phyloP scores from a whole-genome alignment of 2,888 invertebrate genomes.

The Rapana venosa region DNA sequence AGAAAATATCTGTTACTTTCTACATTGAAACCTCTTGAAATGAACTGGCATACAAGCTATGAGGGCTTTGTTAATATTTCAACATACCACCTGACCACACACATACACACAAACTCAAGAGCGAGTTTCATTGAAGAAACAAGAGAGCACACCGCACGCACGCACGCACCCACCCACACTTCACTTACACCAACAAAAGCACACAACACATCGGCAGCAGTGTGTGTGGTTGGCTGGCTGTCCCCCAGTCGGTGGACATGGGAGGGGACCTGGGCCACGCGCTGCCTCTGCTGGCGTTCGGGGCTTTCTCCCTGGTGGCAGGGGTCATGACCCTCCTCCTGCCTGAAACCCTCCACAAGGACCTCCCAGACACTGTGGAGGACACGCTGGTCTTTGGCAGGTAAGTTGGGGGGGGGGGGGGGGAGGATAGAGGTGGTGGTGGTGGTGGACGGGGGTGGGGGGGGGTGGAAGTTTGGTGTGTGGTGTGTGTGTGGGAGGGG shows the following conservation, averaged over 20 bases:
- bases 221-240: too few species aligned
- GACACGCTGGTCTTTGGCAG: constrained; percentile 50
- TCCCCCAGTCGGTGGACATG: constrained; percentile 6
- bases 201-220: constrained; percentile 5
- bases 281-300: constrained; percentile 86
- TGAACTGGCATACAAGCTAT: neutral
- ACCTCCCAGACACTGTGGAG: constrained; percentile 83
- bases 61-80: neutral
- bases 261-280: constrained; percentile 43
- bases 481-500: too few species aligned
- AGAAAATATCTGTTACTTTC: neutral
- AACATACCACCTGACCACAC: neutral
- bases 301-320: constrained; percentile 84
- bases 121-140: constrained; percentile 22
- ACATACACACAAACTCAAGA: neutral
- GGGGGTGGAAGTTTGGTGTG: too few species aligned
- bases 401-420: too few species aligned
- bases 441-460: too few species aligned
- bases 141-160: neutral
- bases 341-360: constrained; percentile 88
- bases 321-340: constrained; percentile 84
- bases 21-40: neutral
- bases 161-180: too few species aligned
- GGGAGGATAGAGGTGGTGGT: too few species aligned
- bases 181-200: neutral